Evolutionary conservation across 2,113 vertebrate genomes (phyloP), one percentile per base, ranked within the genome.

Genomic region (Alces alces): DNA sequence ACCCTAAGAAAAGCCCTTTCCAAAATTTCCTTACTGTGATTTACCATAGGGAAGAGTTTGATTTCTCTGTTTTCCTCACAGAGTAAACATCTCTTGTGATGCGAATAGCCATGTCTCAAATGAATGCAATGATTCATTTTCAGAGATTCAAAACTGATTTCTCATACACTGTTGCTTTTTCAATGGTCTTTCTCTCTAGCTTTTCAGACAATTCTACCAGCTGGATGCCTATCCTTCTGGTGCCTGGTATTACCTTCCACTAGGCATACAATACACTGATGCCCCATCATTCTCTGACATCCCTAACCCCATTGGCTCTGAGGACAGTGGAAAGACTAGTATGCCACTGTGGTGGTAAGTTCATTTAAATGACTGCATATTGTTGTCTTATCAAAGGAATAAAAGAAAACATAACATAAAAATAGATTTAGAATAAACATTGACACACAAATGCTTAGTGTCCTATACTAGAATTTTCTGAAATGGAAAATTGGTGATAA

Each of bases 281-380:
- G 7, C 17, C 5, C 10, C 33, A 14, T 54, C 47, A 36, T 17
- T 50, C 52, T 6, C 39, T 1, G 23, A 28, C 39, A 50, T 6
- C 25, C 0, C 9, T 55, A 25, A 85, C 2, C 11, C 47, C 54
- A 57, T 4, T 15, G 15, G 2, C n/a, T 7, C 39, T 33, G 91
- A 80, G 54, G 50, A n/a, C 12, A 0, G 0, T 30, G 92, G 60
- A 60, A 93, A 86, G 23, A 5, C 14, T 64, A 6, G 33, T 15
- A 70, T 80, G 45, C 23, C 86, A 25, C 25, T 79, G 27, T 98
- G 54, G 90, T 95, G 97, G 98, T 98, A 96, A 97, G 96, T 96
- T 52, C 16, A 78, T 58, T 82, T 86, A 80, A 91, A 91, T 90
- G 61, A 80, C 15, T 30, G 0, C 6, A 60, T 80, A 25, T 7